A percentile compares a stretch with the other conserved stretches of the same genome.
Conservation (phyloP, 2,888 invertebrate genomes). For the Metopia argyrocephala region DNA sequence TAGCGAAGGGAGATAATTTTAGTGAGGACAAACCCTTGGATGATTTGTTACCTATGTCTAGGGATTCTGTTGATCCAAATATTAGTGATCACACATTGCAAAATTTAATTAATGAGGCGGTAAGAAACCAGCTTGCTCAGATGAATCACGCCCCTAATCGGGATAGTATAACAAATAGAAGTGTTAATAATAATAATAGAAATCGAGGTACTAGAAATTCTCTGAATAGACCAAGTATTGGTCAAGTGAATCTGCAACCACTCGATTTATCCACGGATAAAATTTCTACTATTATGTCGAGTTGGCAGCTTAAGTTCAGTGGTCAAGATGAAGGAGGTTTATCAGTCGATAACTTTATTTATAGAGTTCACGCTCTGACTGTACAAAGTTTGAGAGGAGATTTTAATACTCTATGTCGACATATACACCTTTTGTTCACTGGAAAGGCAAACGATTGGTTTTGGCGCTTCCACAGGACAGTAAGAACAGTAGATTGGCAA, state of each 20-base stretch:
- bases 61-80: neutral
- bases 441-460: too few species aligned
- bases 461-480: neutral
- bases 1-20: too few species aligned
- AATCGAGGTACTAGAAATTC: neutral
- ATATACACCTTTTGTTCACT: too few species aligned
- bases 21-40: neutral
- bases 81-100: neutral
- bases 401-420: neutral
- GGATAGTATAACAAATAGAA: too few species aligned
- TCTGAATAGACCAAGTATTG: too few species aligned
- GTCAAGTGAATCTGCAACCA: too few species aligned
- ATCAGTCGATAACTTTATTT: slow-evolving; percentile 4
- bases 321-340: neutral
- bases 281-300: neutral
- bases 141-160: too few species aligned
- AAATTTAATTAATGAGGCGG: neutral
- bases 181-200: neutral
- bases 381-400: too few species aligned
- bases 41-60: neutral
- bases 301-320: slow-evolving; percentile 1
- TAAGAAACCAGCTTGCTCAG: neutral
- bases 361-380: too few species aligned
- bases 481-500: too few species aligned
- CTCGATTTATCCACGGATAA: neutral